Base-by-base conservation (phyloP, 2,888 invertebrate genomes). In the Hirtodrosophila trivittata region DNA sequence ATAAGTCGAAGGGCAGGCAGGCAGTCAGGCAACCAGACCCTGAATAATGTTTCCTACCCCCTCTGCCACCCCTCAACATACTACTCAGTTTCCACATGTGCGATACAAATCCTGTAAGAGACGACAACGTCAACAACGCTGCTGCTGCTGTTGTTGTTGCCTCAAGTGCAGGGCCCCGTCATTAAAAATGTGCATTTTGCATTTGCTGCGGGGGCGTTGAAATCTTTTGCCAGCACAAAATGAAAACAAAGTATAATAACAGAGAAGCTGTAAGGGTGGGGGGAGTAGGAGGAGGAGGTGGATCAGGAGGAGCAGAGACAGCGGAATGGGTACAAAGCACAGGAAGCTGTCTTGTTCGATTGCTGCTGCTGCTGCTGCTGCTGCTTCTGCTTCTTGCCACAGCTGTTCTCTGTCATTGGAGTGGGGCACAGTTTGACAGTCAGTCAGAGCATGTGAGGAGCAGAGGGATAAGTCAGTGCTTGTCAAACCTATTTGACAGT, bases 131-230 rank as follows among this genome's bases (percentile, higher is more conserved):
- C 77, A 77, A 81, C 82, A 81, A 49, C 42, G 41, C 57, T 75
- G 74, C 47, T 76, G 37, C 39, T 70, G 49, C 13, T 39, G 45
- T 55, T 64, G 56, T 45, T 64, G 39, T 21, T 42, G 66, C 56
- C 66, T 85, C 82, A 82, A 81, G 80, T 82, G 78, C 80, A 75
- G 82, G 66, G 65, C 74, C 68, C 58, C 66, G 64, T 84, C 82
- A 81, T 81, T 81, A 81, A 81, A 81, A 81, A 80, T 81, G 80
- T 85, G 80, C 80, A 81, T 81, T 81, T 81, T 65, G 66, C 75
- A 77, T 81, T 60, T 66, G 59, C 47, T 30, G 76, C 58, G 72
- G 52, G 76, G 73, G 72, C 76, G 75, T 55, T 68, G 60, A 67
- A 69, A 64, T 70, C 73, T 71, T 72, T 66, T 56, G 65, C 72